Percentiles rank a stretch among this genome's conserved stretches.
phyloP scores from a whole-genome alignment of 2,888 invertebrate species.

The Thymelicus lineola region DNA sequence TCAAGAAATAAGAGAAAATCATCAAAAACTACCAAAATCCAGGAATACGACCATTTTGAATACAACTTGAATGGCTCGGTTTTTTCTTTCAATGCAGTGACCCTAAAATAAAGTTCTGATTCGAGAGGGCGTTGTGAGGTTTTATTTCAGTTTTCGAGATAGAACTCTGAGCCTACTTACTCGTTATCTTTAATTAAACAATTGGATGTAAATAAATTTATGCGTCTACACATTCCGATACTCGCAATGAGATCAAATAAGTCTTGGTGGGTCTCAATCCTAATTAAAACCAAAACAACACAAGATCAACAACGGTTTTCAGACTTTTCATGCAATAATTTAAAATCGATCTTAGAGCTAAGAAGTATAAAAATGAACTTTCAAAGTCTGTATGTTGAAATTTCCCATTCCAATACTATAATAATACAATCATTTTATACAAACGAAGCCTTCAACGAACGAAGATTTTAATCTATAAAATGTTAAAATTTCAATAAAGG shows the following conservation, averaged over 20 bases:
- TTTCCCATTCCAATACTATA: too few species aligned
- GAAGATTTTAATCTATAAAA: too few species aligned
- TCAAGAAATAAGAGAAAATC: conserved; percentile 7
- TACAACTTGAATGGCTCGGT: conserved; percentile 3
- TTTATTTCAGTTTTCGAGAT: conserved; percentile 9
- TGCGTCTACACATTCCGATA: neutral
- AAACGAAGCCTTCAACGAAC: too few species aligned
- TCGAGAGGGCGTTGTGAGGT: neutral
- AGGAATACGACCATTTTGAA: conserved; percentile 16
- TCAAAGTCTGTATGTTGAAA: too few species aligned
- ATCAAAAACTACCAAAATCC: conserved; percentile 15
- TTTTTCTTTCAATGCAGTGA: conserved; percentile 19
- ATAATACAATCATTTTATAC: too few species aligned
- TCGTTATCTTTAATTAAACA: conserved; percentile 7
- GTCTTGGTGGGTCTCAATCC: neutral
- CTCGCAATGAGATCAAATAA: conserved; percentile 4
- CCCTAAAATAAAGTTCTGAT: conserved; percentile 7
- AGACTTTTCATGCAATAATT: neutral
- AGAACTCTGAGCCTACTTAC: conserved; percentile 1
- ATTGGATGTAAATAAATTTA: neutral
- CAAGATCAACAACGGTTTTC: neutral
- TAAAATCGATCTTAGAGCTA: neutral
- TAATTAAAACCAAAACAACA: neutral
- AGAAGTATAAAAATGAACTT: too few species aligned
- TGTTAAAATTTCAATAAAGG: too few species aligned